phyloP scores from a whole-genome alignment of 2,113 vertebrate species.

The Arenaria interpres region DNA sequence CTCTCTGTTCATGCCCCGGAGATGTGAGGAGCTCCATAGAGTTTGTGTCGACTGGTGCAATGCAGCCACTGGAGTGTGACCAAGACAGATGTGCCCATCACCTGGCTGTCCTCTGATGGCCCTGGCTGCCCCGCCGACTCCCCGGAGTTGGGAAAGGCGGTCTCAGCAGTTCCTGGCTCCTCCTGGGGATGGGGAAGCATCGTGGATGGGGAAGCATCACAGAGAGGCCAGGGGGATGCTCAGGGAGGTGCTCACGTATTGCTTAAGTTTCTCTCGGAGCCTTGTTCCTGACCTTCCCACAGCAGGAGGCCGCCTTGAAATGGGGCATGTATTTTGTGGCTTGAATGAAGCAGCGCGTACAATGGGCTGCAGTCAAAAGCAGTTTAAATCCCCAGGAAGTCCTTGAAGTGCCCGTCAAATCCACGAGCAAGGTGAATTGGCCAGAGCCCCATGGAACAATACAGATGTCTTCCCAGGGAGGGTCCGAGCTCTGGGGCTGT shows the following conservation, averaged over 20 bases:
- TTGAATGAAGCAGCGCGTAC: not conserved
- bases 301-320: fast-evolving
- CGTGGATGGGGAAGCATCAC: not conserved
- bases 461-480: not conserved
- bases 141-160: fast-evolving
- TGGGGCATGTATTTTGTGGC: not conserved
- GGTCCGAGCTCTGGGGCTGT: not conserved
- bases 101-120: not conserved
- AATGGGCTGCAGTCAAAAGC: not conserved
- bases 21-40: not conserved
- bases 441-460: not conserved
- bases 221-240: fast-evolving
- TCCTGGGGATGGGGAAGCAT: not conserved
- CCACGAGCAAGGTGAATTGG: not conserved
- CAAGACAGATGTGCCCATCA: not conserved
- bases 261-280: not conserved
- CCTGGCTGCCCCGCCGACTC: not conserved
- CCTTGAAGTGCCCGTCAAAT: not conserved
- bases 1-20: not conserved
- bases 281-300: not conserved
- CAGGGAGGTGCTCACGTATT: fast-evolving
- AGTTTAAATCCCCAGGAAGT: not conserved
- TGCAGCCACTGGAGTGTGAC: not conserved
- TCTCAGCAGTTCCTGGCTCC: not conserved
- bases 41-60: not conserved